phyloP scores from a whole-genome alignment of 2,113 vertebrate species.

The Struthio camelus region DNA sequence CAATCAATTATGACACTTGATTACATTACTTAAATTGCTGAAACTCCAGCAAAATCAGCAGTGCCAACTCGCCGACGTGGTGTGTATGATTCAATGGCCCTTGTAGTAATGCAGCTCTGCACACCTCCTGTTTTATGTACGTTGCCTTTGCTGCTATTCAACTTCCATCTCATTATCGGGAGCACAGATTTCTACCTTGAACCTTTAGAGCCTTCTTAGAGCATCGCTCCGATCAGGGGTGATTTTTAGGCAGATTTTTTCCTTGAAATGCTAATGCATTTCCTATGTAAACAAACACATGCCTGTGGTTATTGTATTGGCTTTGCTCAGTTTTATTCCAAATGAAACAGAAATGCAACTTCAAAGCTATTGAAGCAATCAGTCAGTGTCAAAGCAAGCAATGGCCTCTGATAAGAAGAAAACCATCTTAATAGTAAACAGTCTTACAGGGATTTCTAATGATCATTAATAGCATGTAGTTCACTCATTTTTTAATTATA shows the following conservation, averaged over 20 bases:
- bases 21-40: conserved; percentile 70
- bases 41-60: conserved; percentile 68
- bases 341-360: not conserved
- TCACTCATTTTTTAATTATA: conserved; percentile 19
- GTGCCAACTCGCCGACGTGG: not conserved
- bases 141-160: not conserved
- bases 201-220: not conserved
- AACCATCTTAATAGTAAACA: not conserved
- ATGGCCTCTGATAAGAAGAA: conserved; percentile 10
- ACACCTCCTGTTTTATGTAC: not conserved
- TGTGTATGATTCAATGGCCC: conserved; percentile 8
- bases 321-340: not conserved
- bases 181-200: not conserved
- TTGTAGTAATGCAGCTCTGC: not conserved
- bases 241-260: not conserved
- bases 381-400: not conserved
- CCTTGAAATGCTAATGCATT: not conserved
- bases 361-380: not conserved
- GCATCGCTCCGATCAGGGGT: not conserved
- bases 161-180: not conserved
- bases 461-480: conserved; percentile 13
- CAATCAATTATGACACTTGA: conserved; percentile 75
- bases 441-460: conserved; percentile 7
- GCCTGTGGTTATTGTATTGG: not conserved
- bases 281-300: not conserved